These are phyloP conservation scores for Lophura nycthemera DNA, from an alignment of 2,113 vertebrate species.

Conservation along the genomic window DNA sequence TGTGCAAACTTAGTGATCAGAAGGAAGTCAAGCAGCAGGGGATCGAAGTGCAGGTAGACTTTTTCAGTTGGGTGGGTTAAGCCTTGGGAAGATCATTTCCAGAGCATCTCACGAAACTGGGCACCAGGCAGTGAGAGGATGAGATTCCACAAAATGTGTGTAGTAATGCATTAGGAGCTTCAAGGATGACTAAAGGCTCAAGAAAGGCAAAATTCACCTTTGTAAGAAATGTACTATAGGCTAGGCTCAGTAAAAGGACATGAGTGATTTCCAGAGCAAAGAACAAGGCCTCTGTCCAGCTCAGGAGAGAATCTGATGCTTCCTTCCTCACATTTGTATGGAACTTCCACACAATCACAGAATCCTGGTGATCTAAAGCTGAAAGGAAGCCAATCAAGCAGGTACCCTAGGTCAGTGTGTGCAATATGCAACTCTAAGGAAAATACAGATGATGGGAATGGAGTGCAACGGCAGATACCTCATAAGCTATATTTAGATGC, in stretches of 20 bases:
- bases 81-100: not conserved
- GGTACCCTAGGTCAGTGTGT: not conserved
- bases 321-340: not conserved
- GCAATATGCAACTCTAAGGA: not conserved
- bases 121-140: not conserved
- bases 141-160: fast-evolving
- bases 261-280: not conserved
- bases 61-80: not conserved
- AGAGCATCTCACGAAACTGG: not conserved
- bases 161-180: fast-evolving
- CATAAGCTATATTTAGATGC: not conserved
- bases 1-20: not conserved
- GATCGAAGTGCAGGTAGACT: not conserved
- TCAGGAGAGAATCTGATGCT: not conserved
- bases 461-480: fast-evolving
- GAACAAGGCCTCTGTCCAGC: not conserved
- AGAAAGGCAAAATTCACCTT: not conserved
- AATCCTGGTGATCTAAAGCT: not conserved
- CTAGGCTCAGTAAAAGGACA: not conserved
- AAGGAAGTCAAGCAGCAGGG: not conserved
- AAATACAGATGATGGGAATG: not conserved
- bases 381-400: not conserved
- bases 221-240: fast-evolving
- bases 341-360: too few relatives aligned
- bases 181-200: not conserved